Base-by-base conservation (phyloP, 2,113 vertebrate species). In the Bambusicola thoracicus region DNA sequence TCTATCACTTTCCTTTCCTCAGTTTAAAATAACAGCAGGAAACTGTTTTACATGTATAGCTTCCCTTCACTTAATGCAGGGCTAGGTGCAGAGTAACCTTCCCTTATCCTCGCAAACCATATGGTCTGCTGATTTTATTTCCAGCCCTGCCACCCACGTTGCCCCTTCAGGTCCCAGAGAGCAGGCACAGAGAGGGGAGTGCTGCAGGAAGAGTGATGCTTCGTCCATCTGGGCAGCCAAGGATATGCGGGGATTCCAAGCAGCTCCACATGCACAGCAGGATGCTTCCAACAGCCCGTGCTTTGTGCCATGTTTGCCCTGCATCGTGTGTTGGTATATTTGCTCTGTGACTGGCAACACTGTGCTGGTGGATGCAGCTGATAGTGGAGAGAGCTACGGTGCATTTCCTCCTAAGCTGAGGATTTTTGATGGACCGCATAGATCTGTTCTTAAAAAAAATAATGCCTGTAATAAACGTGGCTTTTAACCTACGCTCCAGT, bases 391-490 rank as follows among this genome's bases (percentile, higher is more conserved):
- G 13, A 62, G 21, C 75, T 38, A 38, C 8, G 2, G 59, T 36
- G 51, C 24, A 8, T 87, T 69, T 91, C 72, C 55, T 77, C 59
- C 65, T 53, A 36, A 66, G 67, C 51, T 63, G 67, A 78, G 34
- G 32, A 46, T 15, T 87, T 94, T 62, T 92, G 75, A 95, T 79
- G 85, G 63, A 83, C 89, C 82, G 66, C 80, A 86, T 95, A 81
- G 73, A 88, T 30, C 43, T 4, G 0, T 81, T 90, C 90, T 87
- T 81, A 91, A 96, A 95, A 95, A 95, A 97, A 95, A 63, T 70
- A 90, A 95, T 78, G 85, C 40, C 94, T 86, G 73, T 69, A 87
- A 84, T 95, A 97, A 96, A 97, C 88, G 79, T 82, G 61, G 94
- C 61, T 90, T 88, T 92, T 91, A 96, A 87, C 85, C 85, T 88